Base-by-base conservation (phyloP, 2,797 vertebrate genomes). In the Rhynchonycteris naso region DNA sequence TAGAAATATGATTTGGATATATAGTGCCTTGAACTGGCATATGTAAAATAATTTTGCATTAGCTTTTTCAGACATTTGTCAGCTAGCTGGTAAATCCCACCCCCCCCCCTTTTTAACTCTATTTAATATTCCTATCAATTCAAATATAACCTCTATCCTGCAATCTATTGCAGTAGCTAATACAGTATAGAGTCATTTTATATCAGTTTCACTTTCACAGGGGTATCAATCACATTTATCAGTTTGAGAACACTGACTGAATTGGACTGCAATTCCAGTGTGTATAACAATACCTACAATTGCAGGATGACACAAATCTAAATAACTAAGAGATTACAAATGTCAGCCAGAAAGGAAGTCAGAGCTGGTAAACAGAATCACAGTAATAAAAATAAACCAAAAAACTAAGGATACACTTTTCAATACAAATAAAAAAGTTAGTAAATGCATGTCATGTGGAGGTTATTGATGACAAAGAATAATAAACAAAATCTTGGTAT, bases 281-380 rank as follows among this genome's bases (percentile, higher is more conserved):
- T 68, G 38, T 38, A 58, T 63, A 58, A 93, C 79, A 16, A 4
- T 68, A 63, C 3, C 54, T 68, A 52, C 54, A 85, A 54, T 11
- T 76, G 52, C 22, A 80, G 58, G 35, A 84, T 90, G 91, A 83
- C 54, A 58, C 63, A 68, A 83, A 85, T 88, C 54, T 91, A 38
- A 86, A 90, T 88, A 94, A 79, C 81, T 85, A 93, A 91, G 80
- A 94, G 78, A 90, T 92, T 85, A 74, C 18, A 95, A 89, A 94
- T 33, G 54, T 95, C 81, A 95, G 61, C 66, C 50, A 68, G 35
- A 94, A 92, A 85, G 61, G 83, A 96, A 90, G 22, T 28, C 65
- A 87, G 78, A 82, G 54, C 56, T 86, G 28, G 30, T 75, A 93
- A 94, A 38, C 52, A 63, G 78, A 93, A 88, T 71, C 24, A 66